Conservation (phyloP, 2,113 vertebrate species). For the Melanerpes formicivorus region DNA sequence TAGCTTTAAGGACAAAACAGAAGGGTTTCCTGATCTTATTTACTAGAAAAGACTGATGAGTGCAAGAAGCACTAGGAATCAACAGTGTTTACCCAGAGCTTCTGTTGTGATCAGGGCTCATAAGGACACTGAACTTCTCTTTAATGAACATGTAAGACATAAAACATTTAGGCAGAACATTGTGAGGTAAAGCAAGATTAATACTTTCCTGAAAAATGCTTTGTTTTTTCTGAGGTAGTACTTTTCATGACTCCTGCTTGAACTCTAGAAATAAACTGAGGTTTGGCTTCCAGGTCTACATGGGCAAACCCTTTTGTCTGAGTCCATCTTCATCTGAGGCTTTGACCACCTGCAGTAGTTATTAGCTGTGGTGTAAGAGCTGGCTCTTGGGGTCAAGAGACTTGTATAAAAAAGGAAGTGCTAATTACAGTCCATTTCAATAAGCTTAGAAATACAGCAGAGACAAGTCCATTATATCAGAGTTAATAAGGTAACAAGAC, state of each 20-base stretch:
- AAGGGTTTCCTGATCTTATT: not conserved
- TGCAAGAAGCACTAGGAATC: not conserved
- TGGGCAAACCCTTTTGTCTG: slow-evolving; percentile 19
- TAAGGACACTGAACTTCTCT: not conserved
- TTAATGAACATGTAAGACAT: slow-evolving; percentile 15
- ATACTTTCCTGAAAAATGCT: slow-evolving; percentile 8
- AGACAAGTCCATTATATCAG: not conserved
- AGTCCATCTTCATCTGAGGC: slow-evolving; percentile 16
- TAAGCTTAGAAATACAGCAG: not conserved
- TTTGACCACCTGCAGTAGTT: slow-evolving; percentile 36
- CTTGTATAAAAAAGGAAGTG: not conserved
- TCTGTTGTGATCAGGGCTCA: not conserved
- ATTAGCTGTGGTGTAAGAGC: slow-evolving; percentile 18
- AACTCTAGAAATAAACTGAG: slow-evolving; percentile 57
- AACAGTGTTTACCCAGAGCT: not conserved
- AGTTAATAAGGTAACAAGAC: not conserved
- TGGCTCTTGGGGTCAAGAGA: not conserved
- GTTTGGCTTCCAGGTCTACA: slow-evolving; percentile 55
- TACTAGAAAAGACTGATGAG: not conserved
- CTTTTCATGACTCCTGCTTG: not conserved
- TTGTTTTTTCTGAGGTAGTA: not conserved
- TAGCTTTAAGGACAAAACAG: not conserved
- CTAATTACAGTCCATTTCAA: slow-evolving; percentile 32
- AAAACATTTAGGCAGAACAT: slow-evolving; percentile 36
- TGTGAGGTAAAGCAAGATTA: slow-evolving; percentile 56